Percentiles rank a stretch among this genome's conserved stretches.
phyloP scores from a whole-genome alignment of 2,888 invertebrate species.

The Rosalia funebris region DNA sequence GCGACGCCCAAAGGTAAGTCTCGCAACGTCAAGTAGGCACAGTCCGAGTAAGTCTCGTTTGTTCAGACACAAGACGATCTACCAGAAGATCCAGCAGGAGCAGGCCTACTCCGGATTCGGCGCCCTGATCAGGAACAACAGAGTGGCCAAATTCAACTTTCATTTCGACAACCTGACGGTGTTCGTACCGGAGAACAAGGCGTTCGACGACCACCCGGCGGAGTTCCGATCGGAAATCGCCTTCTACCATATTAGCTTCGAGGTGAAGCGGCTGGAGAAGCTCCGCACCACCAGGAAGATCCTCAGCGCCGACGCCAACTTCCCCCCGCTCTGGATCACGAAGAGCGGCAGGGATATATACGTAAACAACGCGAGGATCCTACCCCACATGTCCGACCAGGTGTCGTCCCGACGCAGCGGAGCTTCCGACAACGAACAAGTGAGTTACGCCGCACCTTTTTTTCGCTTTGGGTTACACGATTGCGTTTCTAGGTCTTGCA shows the following conservation, averaged over 20 bases:
- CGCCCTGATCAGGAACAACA: constrained; percentile 75
- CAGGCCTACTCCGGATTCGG: constrained; percentile 73
- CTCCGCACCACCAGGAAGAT: constrained; percentile 58
- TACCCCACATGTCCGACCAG: constrained; percentile 58
- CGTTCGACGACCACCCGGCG: constrained; percentile 69
- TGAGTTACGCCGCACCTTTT: neutral
- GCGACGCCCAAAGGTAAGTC: neutral
- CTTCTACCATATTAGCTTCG: constrained; percentile 59
- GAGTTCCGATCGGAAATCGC: constrained; percentile 69
- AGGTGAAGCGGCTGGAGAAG: constrained; percentile 72
- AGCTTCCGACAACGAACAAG: neutral
- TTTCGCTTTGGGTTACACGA: neutral
- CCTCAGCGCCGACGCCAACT: constrained; percentile 78
- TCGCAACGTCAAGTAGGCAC: neutral
- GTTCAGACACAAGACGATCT: constrained; percentile 44
- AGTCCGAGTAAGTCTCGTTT: neutral
- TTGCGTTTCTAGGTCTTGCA: constrained; percentile 76
- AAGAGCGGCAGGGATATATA: constrained; percentile 76
- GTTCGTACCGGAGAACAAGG: constrained; percentile 87
- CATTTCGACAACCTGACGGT: constrained; percentile 80
- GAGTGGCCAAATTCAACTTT: constrained; percentile 73
- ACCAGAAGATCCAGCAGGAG: constrained; percentile 54
- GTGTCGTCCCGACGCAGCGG: constrained; percentile 25
- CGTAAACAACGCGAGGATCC: constrained; percentile 86
- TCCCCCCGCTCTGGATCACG: constrained; percentile 86